phyloP scores from a whole-genome alignment of 2,888 invertebrate genomes.

The Melieria omissa region DNA sequence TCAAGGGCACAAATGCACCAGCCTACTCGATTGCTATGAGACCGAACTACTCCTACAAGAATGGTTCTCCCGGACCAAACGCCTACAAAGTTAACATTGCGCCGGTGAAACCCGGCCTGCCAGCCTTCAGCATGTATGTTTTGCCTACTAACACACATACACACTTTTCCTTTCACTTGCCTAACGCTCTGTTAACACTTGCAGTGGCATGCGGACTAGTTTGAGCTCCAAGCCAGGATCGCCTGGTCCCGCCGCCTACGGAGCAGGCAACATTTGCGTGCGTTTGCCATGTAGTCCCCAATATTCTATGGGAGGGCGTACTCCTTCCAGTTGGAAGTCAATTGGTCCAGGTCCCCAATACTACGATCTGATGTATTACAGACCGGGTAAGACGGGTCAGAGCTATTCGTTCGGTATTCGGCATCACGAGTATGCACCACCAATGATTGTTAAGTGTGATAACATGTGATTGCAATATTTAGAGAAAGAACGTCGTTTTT shows the following conservation, averaged over 20 bases:
- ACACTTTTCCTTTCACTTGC: not conserved
- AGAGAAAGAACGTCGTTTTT: slow-evolving; percentile 33
- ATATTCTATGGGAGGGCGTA: slow-evolving; percentile 54
- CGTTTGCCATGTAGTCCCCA: slow-evolving; percentile 53
- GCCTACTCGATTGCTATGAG: slow-evolving; percentile 70
- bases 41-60: slow-evolving; percentile 47
- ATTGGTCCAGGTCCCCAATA: slow-evolving; percentile 58
- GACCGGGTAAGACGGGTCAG: slow-evolving; percentile 56
- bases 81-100: slow-evolving; percentile 54
- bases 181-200: not conserved
- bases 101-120: slow-evolving; percentile 51
- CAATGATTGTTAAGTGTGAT: slow-evolving; percentile 64
- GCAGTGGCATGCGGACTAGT: slow-evolving; percentile 54
- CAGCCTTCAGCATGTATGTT: slow-evolving; percentile 61
- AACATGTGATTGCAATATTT: slow-evolving; percentile 59
- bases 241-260: slow-evolving; percentile 64
- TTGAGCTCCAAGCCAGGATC: slow-evolving; percentile 47
- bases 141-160: not conserved
- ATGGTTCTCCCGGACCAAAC: slow-evolving; percentile 59
- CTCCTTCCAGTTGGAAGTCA: slow-evolving; percentile 32
- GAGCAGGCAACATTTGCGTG: slow-evolving; percentile 50
- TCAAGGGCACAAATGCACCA: slow-evolving; percentile 60
- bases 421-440: slow-evolving; percentile 59
- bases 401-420: slow-evolving; percentile 61
- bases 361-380: slow-evolving; percentile 58